phyloP scores from a whole-genome alignment of 2,797 vertebrate genomes.

The Epinephelus awoara region DNA sequence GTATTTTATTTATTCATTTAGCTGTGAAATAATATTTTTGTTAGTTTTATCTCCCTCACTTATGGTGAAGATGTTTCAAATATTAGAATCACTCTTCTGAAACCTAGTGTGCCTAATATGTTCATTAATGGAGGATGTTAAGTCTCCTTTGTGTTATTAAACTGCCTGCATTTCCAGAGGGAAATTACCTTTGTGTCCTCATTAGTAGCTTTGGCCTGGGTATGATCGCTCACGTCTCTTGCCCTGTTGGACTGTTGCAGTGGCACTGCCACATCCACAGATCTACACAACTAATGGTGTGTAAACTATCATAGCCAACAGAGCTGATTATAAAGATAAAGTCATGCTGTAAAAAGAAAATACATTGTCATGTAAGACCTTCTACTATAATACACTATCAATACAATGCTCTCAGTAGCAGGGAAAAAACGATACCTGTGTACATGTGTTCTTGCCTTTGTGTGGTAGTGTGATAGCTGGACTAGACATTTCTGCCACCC shows the following conservation, averaged over 20 bases:
- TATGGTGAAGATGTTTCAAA: neutral
- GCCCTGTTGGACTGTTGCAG: neutral
- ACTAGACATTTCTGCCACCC: slow-evolving; percentile 46
- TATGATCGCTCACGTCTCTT: neutral
- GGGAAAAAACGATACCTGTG: neutral
- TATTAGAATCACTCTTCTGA: no score
- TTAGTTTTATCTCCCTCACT: neutral
- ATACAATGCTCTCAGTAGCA: neutral
- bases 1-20: neutral
- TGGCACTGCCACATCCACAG: neutral
- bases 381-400: neutral
- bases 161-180: neutral
- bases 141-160: neutral
- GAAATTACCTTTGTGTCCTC: neutral
- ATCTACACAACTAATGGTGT: neutral
- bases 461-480: slow-evolving; percentile 4
- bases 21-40: neutral
- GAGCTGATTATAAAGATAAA: neutral
- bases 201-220: neutral
- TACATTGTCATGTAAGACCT: neutral
- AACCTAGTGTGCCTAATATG: neutral
- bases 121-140: neutral
- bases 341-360: neutral
- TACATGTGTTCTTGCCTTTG: neutral
- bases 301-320: neutral